Evolutionary conservation across 2,797 vertebrate species (phyloP).

Genomic region (Sardinella longiceps): DNA sequence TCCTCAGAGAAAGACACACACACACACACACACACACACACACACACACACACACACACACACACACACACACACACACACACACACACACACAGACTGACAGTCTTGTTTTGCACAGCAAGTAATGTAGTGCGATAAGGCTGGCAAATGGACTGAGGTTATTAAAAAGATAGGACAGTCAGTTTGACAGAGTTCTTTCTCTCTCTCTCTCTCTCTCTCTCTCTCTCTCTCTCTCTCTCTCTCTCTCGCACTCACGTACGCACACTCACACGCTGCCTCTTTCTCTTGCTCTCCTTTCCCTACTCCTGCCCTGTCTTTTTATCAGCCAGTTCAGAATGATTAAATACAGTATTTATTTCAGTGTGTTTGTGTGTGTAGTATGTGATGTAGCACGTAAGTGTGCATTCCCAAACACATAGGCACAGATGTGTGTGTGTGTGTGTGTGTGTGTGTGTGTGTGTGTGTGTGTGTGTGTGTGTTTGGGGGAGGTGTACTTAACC

Average conservation of each 20-base stretch:
- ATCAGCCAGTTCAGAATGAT: neutral
- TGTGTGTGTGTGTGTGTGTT: no score
- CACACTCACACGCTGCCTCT: no score
- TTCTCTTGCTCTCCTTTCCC: slow-evolving; percentile 28
- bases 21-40: neutral
- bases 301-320: neutral
- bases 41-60: neutral
- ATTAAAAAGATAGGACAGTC: slow-evolving; percentile 58
- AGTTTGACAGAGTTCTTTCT: slow-evolving; percentile 44
- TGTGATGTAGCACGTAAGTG: no score
- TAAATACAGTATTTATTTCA: neutral
- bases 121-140: slow-evolving; percentile 55
- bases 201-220: slow-evolving; percentile 5
- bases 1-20: neutral
- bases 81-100: neutral
- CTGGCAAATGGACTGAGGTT: slow-evolving; percentile 55
- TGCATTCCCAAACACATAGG: no score
- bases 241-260: no score
- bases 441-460: no score
- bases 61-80: slow-evolving; percentile 27
- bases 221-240: slow-evolving; percentile 21
- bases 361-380: neutral
- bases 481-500: slow-evolving; percentile 4
- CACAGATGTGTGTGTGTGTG: no score
- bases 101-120: slow-evolving; percentile 43